Percentiles rank a stretch among this genome's conserved stretches.
Evolutionary conservation across 2,888 invertebrate species (phyloP).

Genomic region (Oegoconia quadripuncta): DNA sequence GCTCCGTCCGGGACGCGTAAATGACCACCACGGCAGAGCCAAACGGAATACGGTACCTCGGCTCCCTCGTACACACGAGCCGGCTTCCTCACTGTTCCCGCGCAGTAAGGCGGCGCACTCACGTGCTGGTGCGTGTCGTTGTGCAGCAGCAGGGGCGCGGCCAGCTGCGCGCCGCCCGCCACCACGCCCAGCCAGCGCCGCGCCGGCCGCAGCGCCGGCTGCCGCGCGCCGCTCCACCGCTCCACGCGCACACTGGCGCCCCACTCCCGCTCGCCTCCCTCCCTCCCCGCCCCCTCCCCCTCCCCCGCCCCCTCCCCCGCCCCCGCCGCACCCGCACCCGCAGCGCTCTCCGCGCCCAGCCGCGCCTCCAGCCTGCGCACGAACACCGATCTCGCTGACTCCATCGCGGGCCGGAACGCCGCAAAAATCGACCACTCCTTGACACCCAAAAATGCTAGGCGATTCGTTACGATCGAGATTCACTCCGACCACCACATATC

Average conservation of each 20-base stretch:
- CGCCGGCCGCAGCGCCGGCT: conserved; percentile 35
- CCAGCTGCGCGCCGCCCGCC: conserved; percentile 34
- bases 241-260: conserved; percentile 28
- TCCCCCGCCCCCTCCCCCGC: conserved; percentile 31
- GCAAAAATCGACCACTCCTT: too few species aligned
- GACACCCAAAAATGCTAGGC: too few species aligned
- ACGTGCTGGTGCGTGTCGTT: conserved; percentile 53
- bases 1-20: too few species aligned
- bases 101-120: too few species aligned
- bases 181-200: conserved; percentile 41
- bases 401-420: too few species aligned
- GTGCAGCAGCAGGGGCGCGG: conserved; percentile 26
- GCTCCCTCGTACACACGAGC: too few species aligned
- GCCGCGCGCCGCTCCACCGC: conserved; percentile 32
- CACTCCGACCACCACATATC: too few species aligned
- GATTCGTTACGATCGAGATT: too few species aligned
- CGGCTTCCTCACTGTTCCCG: too few species aligned
- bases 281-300: background rate
- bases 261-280: background rate
- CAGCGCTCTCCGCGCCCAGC: background rate
- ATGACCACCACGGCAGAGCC: too few species aligned
- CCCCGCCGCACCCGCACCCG: background rate
- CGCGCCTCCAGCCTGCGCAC: conserved; percentile 35
- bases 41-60: too few species aligned
- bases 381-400: too few species aligned